A percentile compares a stretch with the other conserved stretches of the same genome.
Conservation (phyloP, 2,888 invertebrate species). For the Epiblema foenella region DNA sequence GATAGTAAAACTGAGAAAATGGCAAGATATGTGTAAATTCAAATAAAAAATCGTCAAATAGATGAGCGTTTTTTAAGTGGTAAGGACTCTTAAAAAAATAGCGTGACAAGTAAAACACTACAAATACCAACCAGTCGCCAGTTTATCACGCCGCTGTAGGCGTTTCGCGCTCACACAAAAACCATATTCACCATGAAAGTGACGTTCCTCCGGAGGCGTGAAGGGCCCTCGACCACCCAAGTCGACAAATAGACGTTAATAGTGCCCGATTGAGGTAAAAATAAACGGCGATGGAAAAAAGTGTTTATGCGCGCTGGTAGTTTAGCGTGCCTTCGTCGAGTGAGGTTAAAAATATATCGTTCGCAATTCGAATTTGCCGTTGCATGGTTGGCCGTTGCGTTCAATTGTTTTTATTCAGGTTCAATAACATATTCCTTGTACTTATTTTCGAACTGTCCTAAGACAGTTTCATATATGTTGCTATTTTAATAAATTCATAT, state of each 20-base stretch:
- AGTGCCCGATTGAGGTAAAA: constrained; percentile 47
- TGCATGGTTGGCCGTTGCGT: background rate
- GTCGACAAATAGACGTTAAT: constrained; percentile 53
- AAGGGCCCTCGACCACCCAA: constrained; percentile 51
- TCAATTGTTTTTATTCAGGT: background rate
- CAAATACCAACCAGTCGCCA: constrained; percentile 21
- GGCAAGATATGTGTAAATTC: too few species aligned
- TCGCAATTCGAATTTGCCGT: constrained; percentile 27
- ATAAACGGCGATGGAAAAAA: constrained; percentile 42
- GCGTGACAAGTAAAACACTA: constrained; percentile 27
- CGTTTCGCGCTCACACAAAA: constrained; percentile 58
- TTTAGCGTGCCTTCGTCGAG: constrained; percentile 30
- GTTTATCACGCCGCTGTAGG: constrained; percentile 49
- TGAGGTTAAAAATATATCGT: constrained; percentile 31
- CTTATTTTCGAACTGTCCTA: background rate
- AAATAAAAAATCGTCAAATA: too few species aligned
- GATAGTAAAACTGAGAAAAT: too few species aligned
- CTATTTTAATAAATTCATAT: background rate
- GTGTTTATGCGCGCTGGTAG: constrained; percentile 38
- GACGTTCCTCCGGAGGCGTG: constrained; percentile 47
- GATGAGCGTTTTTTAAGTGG: too few species aligned
- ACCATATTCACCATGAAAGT: constrained; percentile 46
- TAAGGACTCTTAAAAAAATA: constrained; percentile 20
- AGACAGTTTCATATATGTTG: background rate
- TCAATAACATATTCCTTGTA: background rate